Percentiles rank a stretch among this genome's conserved stretches.
Evolutionary conservation across 2,113 vertebrate genomes (phyloP).

Genomic region (Centropus bengalensis): DNA sequence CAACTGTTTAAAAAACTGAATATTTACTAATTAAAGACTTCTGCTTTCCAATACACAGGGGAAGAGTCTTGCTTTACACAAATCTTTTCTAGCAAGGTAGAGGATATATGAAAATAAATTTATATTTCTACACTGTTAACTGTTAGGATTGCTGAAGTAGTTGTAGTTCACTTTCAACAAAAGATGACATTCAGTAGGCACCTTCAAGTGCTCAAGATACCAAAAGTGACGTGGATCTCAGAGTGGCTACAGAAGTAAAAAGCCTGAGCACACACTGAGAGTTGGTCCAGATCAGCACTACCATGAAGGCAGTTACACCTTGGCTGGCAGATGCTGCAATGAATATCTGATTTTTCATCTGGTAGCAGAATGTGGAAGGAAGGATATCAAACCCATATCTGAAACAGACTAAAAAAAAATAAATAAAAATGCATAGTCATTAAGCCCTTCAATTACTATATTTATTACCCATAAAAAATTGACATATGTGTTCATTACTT

Average conservation of each 20-base stretch:
- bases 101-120: background rate
- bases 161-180: background rate
- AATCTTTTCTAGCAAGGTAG: background rate
- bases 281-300: background rate
- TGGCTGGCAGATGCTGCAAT: background rate
- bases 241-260: background rate
- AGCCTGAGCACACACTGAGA: background rate
- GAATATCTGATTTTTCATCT: background rate
- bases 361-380: background rate
- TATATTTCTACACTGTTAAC: background rate
- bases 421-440: too few relatives aligned
- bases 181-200: background rate
- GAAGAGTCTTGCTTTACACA: background rate
- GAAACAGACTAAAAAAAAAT: background rate
- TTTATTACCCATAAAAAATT: background rate
- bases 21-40: background rate
- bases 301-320: accelerated
- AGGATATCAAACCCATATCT: background rate
- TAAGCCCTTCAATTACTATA: background rate
- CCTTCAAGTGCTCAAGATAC: background rate
- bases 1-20: background rate
- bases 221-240: accelerated
- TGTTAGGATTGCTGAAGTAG: background rate
- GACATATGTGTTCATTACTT: background rate
- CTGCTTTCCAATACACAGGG: background rate